Conservation (phyloP, 2,113 vertebrate genomes). For the Planiliza haematocheilus region DNA sequence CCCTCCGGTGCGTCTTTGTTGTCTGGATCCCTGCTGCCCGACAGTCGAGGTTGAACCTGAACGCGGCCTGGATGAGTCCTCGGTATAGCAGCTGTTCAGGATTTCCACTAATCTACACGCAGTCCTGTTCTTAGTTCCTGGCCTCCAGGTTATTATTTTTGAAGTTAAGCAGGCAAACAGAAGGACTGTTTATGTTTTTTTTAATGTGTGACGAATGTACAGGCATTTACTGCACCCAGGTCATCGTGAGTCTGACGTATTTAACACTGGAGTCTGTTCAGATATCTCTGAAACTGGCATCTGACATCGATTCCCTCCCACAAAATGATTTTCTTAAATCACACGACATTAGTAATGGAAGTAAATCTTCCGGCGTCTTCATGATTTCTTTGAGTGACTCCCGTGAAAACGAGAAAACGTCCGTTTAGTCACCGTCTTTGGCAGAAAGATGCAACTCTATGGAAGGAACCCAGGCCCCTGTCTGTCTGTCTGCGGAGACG, state of each 20-base stretch:
- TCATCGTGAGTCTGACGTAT: slow-evolving; percentile 6
- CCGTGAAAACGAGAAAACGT: too few relatives aligned
- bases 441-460: too few relatives aligned
- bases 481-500: too few relatives aligned
- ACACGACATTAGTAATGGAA: neutral
- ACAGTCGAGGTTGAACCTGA: neutral
- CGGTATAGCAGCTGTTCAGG: slow-evolving; percentile 17
- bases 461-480: too few relatives aligned
- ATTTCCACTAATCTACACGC: slow-evolving; percentile 4
- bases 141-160: slow-evolving; percentile 1
- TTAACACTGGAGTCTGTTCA: slow-evolving; percentile 7
- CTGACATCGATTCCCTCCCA: neutral
- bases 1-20: slow-evolving; percentile 21
- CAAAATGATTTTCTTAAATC: neutral
- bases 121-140: slow-evolving; percentile 16
- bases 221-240: neutral
- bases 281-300: neutral
- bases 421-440: too few relatives aligned
- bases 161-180: slow-evolving; percentile 14
- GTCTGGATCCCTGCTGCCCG: slow-evolving; percentile 31
- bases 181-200: neutral
- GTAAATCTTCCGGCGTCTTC: too few relatives aligned
- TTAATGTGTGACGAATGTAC: slow-evolving; percentile 12
- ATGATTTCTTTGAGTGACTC: too few relatives aligned
- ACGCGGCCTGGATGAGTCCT: slow-evolving; percentile 4